phyloP scores from a whole-genome alignment of 2,888 invertebrate species.

The Cheiracanthium punctorium region DNA sequence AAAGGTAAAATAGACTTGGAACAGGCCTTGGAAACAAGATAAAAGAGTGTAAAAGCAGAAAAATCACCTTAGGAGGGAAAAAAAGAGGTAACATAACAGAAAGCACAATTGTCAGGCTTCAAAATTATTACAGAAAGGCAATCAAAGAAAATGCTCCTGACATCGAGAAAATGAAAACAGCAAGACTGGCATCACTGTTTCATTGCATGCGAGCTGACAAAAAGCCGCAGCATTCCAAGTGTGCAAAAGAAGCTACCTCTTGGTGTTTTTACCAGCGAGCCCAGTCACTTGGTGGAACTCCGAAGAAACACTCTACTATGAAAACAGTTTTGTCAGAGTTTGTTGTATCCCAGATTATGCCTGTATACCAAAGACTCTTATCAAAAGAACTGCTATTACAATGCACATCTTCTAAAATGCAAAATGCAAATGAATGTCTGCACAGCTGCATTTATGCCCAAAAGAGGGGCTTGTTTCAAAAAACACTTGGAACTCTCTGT shows the following conservation, averaged over 20 bases:
- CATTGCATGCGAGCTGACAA: background rate
- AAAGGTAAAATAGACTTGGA: background rate
- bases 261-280: conserved; percentile 33
- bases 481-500: too few species aligned
- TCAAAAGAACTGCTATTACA: background rate
- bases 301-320: background rate
- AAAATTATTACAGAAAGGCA: background rate
- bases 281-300: background rate
- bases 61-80: background rate
- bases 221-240: background rate
- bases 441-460: too few species aligned
- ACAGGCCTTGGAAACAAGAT: background rate
- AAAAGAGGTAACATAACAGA: conserved; percentile 7
- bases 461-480: too few species aligned
- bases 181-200: background rate
- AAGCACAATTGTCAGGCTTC: background rate
- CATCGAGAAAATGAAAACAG: background rate
- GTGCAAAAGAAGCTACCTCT: background rate
- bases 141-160: background rate
- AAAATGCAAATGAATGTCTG: too few species aligned
- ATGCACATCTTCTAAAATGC: too few species aligned
- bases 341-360: background rate
- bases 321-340: background rate
- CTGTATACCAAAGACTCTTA: background rate
- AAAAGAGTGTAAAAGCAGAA: background rate